Evolutionary conservation across 1,140 invertebrate genomes (phyloP), one percentile per base, ranked within the genome.

Genomic region (Formica selysi): DNA sequence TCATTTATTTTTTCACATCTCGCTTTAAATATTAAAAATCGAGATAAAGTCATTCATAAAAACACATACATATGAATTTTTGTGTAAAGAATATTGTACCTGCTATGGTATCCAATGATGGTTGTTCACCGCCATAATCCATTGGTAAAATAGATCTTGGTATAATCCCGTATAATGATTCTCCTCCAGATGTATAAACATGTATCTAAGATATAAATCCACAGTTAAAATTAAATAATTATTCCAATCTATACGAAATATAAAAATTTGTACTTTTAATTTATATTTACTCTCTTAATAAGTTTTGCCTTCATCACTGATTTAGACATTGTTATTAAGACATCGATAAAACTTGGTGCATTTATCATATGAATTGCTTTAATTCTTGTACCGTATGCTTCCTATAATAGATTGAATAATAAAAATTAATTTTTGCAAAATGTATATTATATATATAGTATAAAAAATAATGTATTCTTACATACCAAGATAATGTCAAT

Each of bases 291-390:
- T 41, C 65, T 41, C 0, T 22, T 4, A 41, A 22, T 6, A 67
- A 67, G 3, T 38, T 67, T 67, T 67, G 65, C 8, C 1, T 19
- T 67, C 65, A 67, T 67, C 5, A 67, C 32, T 38, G n/a, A 5
- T 67, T 67, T 67, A 3, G 6, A 1, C 8, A 67, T 2, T 13
- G 10, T 41, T 13, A 67, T 1, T 5, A 67, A 41, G 0, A n/a
- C 3, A 67, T 26, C 11, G 1, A 67, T 26, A 67, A 11, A 67
- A 41, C 3, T 4, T 2, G 65, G 36, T 22, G 36, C 10, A n/a
- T 67, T 67, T n/a, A 67, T 38, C 4, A 67, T 13, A 38, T 67
- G 5, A 67, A 67, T 13, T 41, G 36, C 36, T 67, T 67, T 67
- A 0, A 26, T 0, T 67, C 65, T 67, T 41, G 36, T 4, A 38